These are phyloP conservation scores for Oplegnathus fasciatus DNA, from an alignment of 2,113 vertebrate species.

Conservation along the genomic window DNA sequence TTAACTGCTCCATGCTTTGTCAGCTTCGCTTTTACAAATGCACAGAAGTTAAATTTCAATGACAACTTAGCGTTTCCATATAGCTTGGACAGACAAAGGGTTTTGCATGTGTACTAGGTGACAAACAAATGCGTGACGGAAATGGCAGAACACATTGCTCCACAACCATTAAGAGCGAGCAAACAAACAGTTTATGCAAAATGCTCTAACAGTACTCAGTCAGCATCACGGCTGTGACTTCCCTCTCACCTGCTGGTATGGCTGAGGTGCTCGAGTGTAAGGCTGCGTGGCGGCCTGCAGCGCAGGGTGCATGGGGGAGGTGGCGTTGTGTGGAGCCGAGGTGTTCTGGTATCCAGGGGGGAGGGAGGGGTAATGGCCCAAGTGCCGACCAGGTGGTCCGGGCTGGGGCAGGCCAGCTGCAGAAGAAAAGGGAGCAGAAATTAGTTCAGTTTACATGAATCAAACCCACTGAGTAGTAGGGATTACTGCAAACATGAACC, in stretches of 20 bases:
- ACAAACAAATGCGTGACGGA: background rate
- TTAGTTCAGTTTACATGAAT: background rate
- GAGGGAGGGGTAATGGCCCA: conserved; percentile 92
- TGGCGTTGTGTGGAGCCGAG: conserved; percentile 65
- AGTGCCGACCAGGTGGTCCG: conserved; percentile 83
- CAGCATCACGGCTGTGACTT: background rate
- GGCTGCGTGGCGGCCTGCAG: conserved; percentile 85
- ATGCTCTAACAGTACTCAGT: background rate
- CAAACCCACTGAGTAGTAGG: background rate
- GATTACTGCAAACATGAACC: background rate
- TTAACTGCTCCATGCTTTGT: background rate
- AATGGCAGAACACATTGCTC: background rate
- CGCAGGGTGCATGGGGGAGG: conserved; percentile 81
- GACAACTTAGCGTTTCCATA: background rate
- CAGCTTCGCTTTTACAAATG: background rate
- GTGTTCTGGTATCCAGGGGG: conserved; percentile 92
- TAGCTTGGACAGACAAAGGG: background rate
- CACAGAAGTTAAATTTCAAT: background rate
- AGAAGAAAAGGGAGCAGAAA: conserved; percentile 12
- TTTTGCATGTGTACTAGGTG: conserved; percentile 9
- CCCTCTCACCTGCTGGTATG: conserved; percentile 89
- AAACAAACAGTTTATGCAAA: background rate
- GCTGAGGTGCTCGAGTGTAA: conserved; percentile 86
- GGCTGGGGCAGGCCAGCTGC: conserved; percentile 82
- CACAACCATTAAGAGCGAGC: background rate